Conservation (phyloP, 2,113 vertebrate genomes). For the Drymodes brunneopygia region DNA sequence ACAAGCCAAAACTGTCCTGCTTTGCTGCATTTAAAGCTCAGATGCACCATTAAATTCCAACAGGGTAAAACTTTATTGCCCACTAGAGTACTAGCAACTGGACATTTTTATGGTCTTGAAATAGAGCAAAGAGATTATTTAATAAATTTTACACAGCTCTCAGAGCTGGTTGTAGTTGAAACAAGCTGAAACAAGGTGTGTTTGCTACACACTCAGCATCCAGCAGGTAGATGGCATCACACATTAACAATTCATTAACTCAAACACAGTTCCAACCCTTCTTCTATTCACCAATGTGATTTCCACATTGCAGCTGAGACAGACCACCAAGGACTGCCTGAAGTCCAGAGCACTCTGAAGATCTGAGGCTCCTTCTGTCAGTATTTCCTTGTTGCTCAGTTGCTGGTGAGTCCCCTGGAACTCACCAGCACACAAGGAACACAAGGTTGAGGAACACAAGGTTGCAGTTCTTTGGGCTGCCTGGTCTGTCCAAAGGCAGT, state of each 20-base stretch:
- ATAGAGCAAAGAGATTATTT: background rate
- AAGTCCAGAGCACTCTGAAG: background rate
- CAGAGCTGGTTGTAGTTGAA: background rate
- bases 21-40: background rate
- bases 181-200: background rate
- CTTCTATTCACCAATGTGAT: background rate
- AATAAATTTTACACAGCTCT: background rate
- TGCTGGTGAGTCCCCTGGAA: background rate
- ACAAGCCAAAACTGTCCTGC: background rate
- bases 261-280: background rate
- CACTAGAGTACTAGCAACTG: background rate
- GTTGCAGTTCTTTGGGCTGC: background rate
- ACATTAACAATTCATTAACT: background rate
- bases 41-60: background rate
- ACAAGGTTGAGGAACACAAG: background rate
- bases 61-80: background rate
- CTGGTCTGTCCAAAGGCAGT: background rate
- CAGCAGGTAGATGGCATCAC: background rate
- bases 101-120: background rate
- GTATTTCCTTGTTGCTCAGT: fast-evolving
- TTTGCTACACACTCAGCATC: background rate
- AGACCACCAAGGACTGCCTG: background rate
- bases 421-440: no score
- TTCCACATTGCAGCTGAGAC: background rate
- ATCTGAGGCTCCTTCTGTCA: background rate